Evolutionary conservation across 2,797 vertebrate genomes (phyloP), one percentile per base, ranked within the genome.

Genomic region (Enteromius afrohamiltoni): DNA sequence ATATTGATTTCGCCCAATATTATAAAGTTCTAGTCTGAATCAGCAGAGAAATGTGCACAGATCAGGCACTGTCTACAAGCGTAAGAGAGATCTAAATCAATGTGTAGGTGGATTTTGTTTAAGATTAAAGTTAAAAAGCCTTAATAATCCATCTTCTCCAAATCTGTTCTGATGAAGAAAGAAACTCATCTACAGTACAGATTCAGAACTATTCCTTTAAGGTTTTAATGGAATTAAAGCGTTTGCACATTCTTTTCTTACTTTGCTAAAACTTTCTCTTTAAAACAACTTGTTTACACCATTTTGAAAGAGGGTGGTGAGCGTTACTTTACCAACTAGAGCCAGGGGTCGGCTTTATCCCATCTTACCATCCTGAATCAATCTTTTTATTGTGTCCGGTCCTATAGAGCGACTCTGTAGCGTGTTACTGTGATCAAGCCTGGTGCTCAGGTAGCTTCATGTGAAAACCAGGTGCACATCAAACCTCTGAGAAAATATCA

Each of bases 371-470:
- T 73, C 74, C 42, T n/a, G 16, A 51, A 75, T 71, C 42, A 14
- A 62, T 21, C 45, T 51, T 55, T 69, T 67, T 80, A 40, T 31
- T 60, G 80, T 67, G 45, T 34, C 23, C 8, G 11, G 40, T 83
- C 60, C 49, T 62, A 29, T 67, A 79, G 16, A 68, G 65, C 31
- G 23, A 76, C 79, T 82, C 29, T 77, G 65, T 86, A 83, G 85
- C 68, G 60, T 75, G 83, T 87, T 79, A 79, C 75, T 84, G 78
- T 83, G 82, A 84, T 69, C 21, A 45, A 67, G 60, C 34, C 75
- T 83, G 71, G 51, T 26, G 70, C 79, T 68, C 77, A 68, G 75
- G 70, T 45, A 69, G 81, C 34, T 53, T 77, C 73, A 77, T 67
- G 55, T 77, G 74, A 47, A 74, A 70, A 79, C 64, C 62, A 86